These are phyloP conservation scores for Cygnus buccinator DNA, from an alignment of 2,113 vertebrate species.

Conservation along the genomic window DNA sequence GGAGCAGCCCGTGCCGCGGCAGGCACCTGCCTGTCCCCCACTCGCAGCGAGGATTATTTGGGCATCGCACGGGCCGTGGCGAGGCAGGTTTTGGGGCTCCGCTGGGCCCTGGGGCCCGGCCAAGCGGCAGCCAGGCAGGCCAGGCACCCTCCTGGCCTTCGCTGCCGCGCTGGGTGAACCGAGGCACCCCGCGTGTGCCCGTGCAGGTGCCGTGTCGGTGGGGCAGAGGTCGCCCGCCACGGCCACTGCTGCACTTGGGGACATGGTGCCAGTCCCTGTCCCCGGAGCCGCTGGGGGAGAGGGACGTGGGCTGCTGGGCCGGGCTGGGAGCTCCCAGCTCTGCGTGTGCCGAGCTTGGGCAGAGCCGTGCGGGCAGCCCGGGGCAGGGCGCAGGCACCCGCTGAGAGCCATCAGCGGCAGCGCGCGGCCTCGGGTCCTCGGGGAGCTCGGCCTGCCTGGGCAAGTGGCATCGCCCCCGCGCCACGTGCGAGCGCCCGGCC, in stretches of 20 bases:
- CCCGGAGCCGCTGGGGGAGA: background rate
- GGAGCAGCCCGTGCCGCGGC: background rate
- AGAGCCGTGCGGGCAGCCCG: background rate
- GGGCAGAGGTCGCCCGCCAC: background rate
- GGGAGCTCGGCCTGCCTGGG: background rate
- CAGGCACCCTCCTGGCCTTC: background rate
- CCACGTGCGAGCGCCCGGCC: background rate
- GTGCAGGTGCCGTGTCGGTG: fast-evolving
- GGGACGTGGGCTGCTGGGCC: background rate
- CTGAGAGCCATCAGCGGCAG: fast-evolving
- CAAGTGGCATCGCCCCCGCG: background rate
- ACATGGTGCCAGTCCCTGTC: fast-evolving
- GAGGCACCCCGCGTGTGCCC: fast-evolving
- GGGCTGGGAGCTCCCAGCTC: background rate
- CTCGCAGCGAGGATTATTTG: fast-evolving
- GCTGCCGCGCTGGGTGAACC: background rate
- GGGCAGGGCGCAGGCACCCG: background rate
- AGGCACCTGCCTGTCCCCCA: fast-evolving
- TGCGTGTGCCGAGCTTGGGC: background rate
- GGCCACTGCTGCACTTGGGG: fast-evolving
- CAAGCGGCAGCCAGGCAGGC: background rate
- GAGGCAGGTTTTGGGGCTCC: background rate
- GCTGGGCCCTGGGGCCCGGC: fast-evolving
- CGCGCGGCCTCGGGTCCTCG: background rate
- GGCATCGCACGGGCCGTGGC: background rate